Conservation (phyloP, 2,888 invertebrate species). For the Diploptera punctata region DNA sequence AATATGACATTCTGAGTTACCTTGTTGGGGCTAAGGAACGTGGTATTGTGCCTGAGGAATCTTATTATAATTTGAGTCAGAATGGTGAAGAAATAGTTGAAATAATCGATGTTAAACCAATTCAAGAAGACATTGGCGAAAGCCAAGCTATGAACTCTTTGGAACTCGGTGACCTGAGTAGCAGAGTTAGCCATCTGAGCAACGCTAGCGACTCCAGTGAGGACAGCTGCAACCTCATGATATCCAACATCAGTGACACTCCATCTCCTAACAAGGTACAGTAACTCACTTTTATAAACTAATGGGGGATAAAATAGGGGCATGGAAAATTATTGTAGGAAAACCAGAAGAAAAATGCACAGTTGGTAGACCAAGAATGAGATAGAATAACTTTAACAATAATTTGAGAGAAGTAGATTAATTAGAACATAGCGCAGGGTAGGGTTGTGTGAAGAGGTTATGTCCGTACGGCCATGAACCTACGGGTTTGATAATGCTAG, state of each 20-base stretch:
- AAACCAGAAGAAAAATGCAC: too few relatives aligned
- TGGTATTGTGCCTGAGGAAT: constrained; percentile 72
- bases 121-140: constrained; percentile 37
- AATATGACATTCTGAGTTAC: constrained; percentile 89
- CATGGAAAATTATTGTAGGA: too few relatives aligned
- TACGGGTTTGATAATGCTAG: too few relatives aligned
- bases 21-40: constrained; percentile 86
- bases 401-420: too few relatives aligned
- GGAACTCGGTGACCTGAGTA: constrained; percentile 62
- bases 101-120: constrained; percentile 33
- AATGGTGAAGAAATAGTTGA: constrained; percentile 38
- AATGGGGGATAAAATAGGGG: too few relatives aligned
- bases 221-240: constrained; percentile 74
- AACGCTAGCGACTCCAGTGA: constrained; percentile 87
- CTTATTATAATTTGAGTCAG: constrained; percentile 54
- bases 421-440: too few relatives aligned
- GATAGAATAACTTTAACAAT: too few relatives aligned
- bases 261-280: constrained; percentile 53
- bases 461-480: too few relatives aligned
- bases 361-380: too few relatives aligned
- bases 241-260: constrained; percentile 65
- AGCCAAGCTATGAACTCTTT: constrained; percentile 53
- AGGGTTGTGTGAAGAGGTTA: too few relatives aligned
- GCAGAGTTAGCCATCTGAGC: constrained; percentile 77
- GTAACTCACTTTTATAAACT: too few relatives aligned